Evolutionary conservation across 2,797 vertebrate species (phyloP).

Genomic region (Danionella dracula): DNA sequence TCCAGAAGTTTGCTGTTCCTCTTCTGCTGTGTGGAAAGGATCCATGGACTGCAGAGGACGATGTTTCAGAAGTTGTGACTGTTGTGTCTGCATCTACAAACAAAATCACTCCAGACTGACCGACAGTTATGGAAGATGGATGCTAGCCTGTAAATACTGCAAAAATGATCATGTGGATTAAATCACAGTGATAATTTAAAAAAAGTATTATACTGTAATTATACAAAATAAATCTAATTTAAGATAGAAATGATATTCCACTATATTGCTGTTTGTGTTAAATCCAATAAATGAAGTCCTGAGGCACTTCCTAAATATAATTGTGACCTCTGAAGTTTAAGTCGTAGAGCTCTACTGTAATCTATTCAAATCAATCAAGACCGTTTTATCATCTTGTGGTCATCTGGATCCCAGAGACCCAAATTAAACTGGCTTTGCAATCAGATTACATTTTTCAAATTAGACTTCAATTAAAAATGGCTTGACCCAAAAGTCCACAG

Average conservation of each 20-base stretch:
- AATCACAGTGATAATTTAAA: too few relatives aligned
- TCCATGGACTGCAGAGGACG: slow-evolving; percentile 39
- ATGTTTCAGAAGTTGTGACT: slow-evolving; percentile 50
- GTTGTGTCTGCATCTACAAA: slow-evolving; percentile 36
- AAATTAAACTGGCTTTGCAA: not conserved
- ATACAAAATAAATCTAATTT: not conserved
- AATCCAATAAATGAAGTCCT: not conserved
- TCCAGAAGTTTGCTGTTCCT: slow-evolving; percentile 62
- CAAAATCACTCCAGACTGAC: slow-evolving; percentile 58
- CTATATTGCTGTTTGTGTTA: not conserved
- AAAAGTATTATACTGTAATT: too few relatives aligned
- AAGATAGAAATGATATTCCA: not conserved
- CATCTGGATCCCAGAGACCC: not conserved
- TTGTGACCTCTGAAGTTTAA: not conserved
- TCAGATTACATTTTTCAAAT: not conserved
- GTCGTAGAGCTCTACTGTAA: too few relatives aligned
- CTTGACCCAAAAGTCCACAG: not conserved
- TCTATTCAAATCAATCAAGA: not conserved
- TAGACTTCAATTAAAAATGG: not conserved
- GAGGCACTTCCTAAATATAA: not conserved
- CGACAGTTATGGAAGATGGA: not conserved
- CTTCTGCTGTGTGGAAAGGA: slow-evolving; percentile 64
- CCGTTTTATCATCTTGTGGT: not conserved
- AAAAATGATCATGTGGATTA: too few relatives aligned
- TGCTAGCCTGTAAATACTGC: too few relatives aligned